Evolutionary conservation across 2,113 vertebrate species (phyloP).

Genomic region (Gambusia holbrooki): DNA sequence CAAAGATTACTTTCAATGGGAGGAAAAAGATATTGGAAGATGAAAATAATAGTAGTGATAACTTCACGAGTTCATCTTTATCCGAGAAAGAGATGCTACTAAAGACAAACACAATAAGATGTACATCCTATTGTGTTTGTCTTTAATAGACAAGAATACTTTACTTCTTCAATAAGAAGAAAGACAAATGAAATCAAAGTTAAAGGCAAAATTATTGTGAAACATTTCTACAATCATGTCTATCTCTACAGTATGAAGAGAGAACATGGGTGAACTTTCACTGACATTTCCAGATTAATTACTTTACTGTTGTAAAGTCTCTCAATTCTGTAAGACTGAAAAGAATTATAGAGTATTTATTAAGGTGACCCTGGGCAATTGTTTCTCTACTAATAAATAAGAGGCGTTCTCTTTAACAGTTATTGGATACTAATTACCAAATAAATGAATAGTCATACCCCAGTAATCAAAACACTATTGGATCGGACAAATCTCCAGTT

Average conservation of each 20-base stretch:
- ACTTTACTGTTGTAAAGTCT: neutral
- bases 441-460: conserved; percentile 21
- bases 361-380: conserved; percentile 8
- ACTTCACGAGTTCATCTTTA: neutral
- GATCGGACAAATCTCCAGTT: conserved; percentile 41
- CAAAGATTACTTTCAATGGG: neutral
- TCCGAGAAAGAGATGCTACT: neutral
- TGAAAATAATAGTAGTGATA: neutral
- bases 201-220: too few relatives aligned
- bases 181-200: neutral
- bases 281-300: neutral
- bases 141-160: too few relatives aligned
- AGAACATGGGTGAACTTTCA: too few relatives aligned
- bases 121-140: neutral
- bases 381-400: conserved; percentile 10
- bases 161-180: neutral
- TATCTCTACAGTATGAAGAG: neutral
- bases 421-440: conserved; percentile 8
- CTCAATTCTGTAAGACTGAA: neutral
- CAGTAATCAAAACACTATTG: conserved; percentile 20
- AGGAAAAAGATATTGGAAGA: neutral
- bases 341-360: neutral
- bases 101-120: neutral
- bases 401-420: conserved; percentile 2
- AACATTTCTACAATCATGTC: neutral